Base-by-base conservation (phyloP, 2,113 vertebrate species). In the Centrocercus urophasianus region DNA sequence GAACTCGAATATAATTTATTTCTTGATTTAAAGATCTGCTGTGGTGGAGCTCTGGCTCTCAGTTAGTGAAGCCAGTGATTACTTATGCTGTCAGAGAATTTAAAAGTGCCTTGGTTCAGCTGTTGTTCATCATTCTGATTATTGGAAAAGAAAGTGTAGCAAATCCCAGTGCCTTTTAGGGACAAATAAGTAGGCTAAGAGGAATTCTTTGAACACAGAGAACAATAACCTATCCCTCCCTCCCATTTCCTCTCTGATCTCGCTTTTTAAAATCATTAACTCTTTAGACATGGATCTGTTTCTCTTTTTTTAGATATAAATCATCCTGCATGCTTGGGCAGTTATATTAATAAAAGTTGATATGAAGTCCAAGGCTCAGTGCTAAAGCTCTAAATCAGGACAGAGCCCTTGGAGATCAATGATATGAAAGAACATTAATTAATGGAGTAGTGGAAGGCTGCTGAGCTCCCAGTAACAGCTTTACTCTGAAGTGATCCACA, bases 11-110 rank as follows among this genome's bases (percentile, higher is more conserved):
- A 36, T 38, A 42, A 72, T 60, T 64, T 81, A 54, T 18, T 42
- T 83, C 22, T 80, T 86, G 64, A 80, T 88, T 94, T 93, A 78
- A 73, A 91, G 52, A 57, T 67, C 36, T 78, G 24, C 18, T 3
- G 1, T 75, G 72, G 43, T 67, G 76, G 30, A 57, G 7, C 19
- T 83, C 36, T 72, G 45, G 42, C 27, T 10, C 89, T 71, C 20
- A 67, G 8, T 77, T 71, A 50, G 28, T 77, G 74, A 56, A 48
- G 34, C 14, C 38, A 83, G 19, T 45, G 32, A 60, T 57, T 85
- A 84, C 19, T 72, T 72, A 76, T 63, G 9, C 40, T 67, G 25
- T 57, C 56, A 84, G 54, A 40, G 27, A 42, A 76, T 45, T 66
- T n/a, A 76, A 67, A 84, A 42, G 16, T 56, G 63, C 21, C 30